These are phyloP conservation scores for Pseudobourletiella spinata DNA, from an alignment of 1,140 invertebrate genomes.

Conservation along the genomic window DNA sequence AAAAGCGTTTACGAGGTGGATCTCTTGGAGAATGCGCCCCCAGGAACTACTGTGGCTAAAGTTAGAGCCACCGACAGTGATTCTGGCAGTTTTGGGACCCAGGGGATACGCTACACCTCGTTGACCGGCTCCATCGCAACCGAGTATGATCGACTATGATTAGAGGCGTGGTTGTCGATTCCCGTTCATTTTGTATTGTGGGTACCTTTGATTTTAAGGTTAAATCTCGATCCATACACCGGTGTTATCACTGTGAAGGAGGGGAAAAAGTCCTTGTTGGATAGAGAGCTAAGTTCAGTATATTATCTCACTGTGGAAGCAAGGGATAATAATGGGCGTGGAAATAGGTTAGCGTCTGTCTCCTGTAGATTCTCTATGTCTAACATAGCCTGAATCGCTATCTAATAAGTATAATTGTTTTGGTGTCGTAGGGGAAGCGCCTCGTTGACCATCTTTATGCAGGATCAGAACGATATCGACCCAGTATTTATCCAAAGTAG, in stretches of 20 bases:
- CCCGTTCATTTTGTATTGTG: too few relatives aligned
- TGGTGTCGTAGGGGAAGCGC: neutral
- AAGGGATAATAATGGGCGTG: slow-evolving; percentile 72
- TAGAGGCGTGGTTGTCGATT: too few relatives aligned
- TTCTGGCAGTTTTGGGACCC: slow-evolving; percentile 73
- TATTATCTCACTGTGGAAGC: slow-evolving; percentile 89
- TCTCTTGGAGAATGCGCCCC: slow-evolving; percentile 65
- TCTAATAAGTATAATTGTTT: too few relatives aligned
- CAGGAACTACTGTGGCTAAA: slow-evolving; percentile 70
- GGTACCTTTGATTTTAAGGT: slow-evolving; percentile 55
- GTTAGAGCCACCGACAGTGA: slow-evolving; percentile 74
- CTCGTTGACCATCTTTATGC: neutral
- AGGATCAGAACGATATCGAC: slow-evolving; percentile 22
- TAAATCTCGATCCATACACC: slow-evolving; percentile 67
- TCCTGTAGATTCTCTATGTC: too few relatives aligned
- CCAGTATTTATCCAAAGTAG: slow-evolving; percentile 69
- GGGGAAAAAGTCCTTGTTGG: slow-evolving; percentile 62
- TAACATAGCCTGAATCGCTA: too few relatives aligned
- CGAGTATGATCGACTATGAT: too few relatives aligned
- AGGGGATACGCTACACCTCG: slow-evolving; percentile 77
- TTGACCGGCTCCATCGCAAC: slow-evolving; percentile 69
- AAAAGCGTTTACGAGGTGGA: slow-evolving; percentile 36
- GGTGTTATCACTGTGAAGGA: slow-evolving; percentile 71
- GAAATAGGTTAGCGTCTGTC: slow-evolving; percentile 62
- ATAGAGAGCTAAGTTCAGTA: slow-evolving; percentile 71